Evolutionary conservation across 1,140 invertebrate species (phyloP), one percentile per base, ranked within the genome.

Genomic region (Thalassaphorura encarpata): DNA sequence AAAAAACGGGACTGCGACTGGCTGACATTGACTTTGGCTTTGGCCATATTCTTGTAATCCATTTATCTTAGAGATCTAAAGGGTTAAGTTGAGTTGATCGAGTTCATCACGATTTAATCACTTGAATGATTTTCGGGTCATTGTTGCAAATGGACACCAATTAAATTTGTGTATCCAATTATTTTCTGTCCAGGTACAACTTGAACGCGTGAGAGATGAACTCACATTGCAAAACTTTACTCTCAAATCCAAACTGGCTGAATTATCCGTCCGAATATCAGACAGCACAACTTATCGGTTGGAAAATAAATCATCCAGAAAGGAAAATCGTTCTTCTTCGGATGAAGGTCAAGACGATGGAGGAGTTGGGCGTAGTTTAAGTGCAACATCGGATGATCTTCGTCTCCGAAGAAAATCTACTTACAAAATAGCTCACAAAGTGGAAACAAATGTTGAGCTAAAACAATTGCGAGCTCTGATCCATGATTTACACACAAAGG

Each of bases 171-270:
- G 4, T 50, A 3, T 50, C 11, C 15, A n/a, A n/a, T n/a, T 33
- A 18, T 21, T 8, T 52, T 31, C 52, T 31, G 52, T 46, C 26
- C 58, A 69, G 68, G 63, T 67, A 33, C 67, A 70, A 48, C 59
- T 67, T 36, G 68, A 73, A 52, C 67, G 68, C 52, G 68, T 68
- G 13, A 58, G 70, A 21, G 68, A 73, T 48, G 66, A 69, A 61
- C 59, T 64, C 55, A 72, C 63, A 50, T 56, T 67, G 50, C 69
- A 66, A 64, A 70, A 66, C 61, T 71, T 59, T 58, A 69, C 63
- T 52, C 58, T 66, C 43, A 70, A 63, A 58, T 68, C 64, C 60
- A 69, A 66, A 43, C 52, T 69, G n/a, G 62, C 66, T 1, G 67
- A 69, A 40, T 54, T 69, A 15, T 66, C 66, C 11, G 52, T 58